phyloP scores from a whole-genome alignment of 2,888 invertebrate genomes.

The Subacronicta megacephala region DNA sequence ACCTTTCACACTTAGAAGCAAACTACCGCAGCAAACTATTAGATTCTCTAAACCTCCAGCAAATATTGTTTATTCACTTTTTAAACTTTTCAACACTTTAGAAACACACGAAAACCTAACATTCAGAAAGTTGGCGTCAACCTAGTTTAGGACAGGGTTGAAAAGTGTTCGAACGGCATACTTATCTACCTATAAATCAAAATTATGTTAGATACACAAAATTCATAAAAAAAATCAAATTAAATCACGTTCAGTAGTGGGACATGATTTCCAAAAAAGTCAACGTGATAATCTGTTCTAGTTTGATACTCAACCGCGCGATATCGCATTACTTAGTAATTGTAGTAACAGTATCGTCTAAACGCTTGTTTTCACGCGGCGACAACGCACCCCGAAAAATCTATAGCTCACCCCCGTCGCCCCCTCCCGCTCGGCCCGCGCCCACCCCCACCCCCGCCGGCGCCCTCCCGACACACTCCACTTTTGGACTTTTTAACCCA shows the following conservation, averaged over 20 bases:
- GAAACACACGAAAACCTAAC: too few species aligned
- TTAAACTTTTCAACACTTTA: too few species aligned
- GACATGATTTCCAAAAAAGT: not conserved
- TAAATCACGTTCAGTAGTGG: not conserved
- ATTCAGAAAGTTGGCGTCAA: too few species aligned
- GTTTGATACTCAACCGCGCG: not conserved
- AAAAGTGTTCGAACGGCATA: too few species aligned
- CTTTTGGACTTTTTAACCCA: slow-evolving; percentile 84
- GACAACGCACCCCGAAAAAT: slow-evolving; percentile 78
- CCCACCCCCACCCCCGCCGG: slow-evolving; percentile 37
- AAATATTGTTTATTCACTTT: too few species aligned
- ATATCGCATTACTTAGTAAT: slow-evolving; percentile 46
- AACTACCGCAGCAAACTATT: too few species aligned
- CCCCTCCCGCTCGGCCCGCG: slow-evolving; percentile 29
- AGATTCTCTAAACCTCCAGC: too few species aligned
- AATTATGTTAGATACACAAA: too few species aligned
- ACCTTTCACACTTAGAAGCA: too few species aligned
- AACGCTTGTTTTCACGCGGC: slow-evolving; percentile 75
- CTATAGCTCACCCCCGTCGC: slow-evolving; percentile 68
- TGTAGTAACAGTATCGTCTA: slow-evolving; percentile 65
- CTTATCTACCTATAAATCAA: too few species aligned
- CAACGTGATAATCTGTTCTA: not conserved
- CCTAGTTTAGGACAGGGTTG: too few species aligned
- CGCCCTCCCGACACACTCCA: slow-evolving; percentile 63
- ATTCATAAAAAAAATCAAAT: too few species aligned